These are phyloP conservation scores for Indicator indicator DNA, from an alignment of 2,113 vertebrate species.

Conservation along the genomic window DNA sequence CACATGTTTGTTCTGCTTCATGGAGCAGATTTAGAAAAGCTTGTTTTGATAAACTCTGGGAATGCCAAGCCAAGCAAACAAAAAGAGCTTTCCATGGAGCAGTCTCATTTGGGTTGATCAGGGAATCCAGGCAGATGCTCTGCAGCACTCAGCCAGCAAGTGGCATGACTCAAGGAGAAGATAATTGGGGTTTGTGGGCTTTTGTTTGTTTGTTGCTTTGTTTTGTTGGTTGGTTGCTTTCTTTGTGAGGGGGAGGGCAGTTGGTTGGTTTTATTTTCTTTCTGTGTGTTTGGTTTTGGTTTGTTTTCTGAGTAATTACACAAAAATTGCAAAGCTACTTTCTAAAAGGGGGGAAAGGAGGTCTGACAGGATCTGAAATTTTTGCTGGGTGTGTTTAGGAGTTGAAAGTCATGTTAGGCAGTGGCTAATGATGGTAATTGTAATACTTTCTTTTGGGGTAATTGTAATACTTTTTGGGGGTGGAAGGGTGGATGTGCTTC, in stretches of 20 bases:
- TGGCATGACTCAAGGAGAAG: not conserved
- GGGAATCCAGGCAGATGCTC: not conserved
- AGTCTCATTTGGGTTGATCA: fast-evolving
- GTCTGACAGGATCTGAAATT: slow-evolving; percentile 6
- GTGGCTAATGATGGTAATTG: not conserved
- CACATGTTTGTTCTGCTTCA: not conserved
- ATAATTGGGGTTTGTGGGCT: not conserved
- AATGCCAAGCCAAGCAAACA: too few relatives aligned
- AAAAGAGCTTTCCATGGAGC: not conserved
- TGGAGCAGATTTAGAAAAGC: slow-evolving; percentile 3
- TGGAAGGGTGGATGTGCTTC: not conserved
- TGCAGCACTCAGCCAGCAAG: not conserved
- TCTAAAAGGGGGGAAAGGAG: not conserved
- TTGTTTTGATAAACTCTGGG: slow-evolving; percentile 18
- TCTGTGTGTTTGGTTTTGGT: too few relatives aligned
- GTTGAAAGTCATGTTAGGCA: not conserved
- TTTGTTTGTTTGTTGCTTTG: not conserved
- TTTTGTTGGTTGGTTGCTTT: too few relatives aligned
- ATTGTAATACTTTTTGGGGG: not conserved
- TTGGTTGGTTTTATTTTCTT: not conserved
- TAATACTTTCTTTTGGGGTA: not conserved
- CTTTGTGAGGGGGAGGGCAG: too few relatives aligned
- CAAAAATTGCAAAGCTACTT: not conserved
- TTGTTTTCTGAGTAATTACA: not conserved
- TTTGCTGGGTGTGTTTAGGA: not conserved